A percentile compares a stretch with the other conserved stretches of the same genome.
These are phyloP conservation scores for Crambe crambe DNA, from an alignment of 37 sponge, comb jelly and placozoan species.

Conservation along the genomic window DNA sequence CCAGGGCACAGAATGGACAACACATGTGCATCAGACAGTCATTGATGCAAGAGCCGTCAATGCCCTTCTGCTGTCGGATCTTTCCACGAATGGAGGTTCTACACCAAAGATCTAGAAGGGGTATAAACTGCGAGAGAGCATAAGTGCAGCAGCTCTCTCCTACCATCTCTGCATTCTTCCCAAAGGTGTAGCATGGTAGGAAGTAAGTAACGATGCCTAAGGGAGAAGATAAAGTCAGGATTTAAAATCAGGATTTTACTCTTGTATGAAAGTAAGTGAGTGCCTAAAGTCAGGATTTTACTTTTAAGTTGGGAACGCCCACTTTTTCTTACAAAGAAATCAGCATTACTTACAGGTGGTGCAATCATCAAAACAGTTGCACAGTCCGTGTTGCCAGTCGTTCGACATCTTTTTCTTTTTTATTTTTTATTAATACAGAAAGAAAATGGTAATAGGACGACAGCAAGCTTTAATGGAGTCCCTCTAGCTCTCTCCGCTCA, in stretches of 20 bases:
- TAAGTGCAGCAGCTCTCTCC: constrained; percentile 60
- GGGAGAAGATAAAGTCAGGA: too few relatives aligned
- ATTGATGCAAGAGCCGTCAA: constrained; percentile 58
- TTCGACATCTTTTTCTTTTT: constrained; percentile 30
- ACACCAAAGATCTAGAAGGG: constrained; percentile 45
- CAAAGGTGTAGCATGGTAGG: constrained; percentile 68
- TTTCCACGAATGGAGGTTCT: constrained; percentile 37
- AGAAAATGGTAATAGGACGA: too few relatives aligned
- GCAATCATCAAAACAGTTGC: constrained; percentile 69
- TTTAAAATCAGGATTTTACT: too few relatives aligned
- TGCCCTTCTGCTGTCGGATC: constrained; percentile 73
- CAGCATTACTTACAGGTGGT: constrained; percentile 41
- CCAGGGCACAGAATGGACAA: constrained; percentile 11
- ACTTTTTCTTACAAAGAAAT: too few relatives aligned
- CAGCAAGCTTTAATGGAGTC: too few relatives aligned
- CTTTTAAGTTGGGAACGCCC: too few relatives aligned
- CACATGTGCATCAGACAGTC: constrained; percentile 7
- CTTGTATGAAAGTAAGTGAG: too few relatives aligned
- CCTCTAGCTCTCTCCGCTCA: too few relatives aligned
- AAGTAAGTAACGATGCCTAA: constrained; percentile 57
- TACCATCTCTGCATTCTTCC: constrained; percentile 67
- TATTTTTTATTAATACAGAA: too few relatives aligned
- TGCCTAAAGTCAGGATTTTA: too few relatives aligned
- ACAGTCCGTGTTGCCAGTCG: constrained; percentile 50
- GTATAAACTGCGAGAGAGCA: constrained; percentile 42